These are phyloP conservation scores for Araneus ventricosus DNA, from an alignment of 1,140 invertebrate genomes.

Conservation along the genomic window DNA sequence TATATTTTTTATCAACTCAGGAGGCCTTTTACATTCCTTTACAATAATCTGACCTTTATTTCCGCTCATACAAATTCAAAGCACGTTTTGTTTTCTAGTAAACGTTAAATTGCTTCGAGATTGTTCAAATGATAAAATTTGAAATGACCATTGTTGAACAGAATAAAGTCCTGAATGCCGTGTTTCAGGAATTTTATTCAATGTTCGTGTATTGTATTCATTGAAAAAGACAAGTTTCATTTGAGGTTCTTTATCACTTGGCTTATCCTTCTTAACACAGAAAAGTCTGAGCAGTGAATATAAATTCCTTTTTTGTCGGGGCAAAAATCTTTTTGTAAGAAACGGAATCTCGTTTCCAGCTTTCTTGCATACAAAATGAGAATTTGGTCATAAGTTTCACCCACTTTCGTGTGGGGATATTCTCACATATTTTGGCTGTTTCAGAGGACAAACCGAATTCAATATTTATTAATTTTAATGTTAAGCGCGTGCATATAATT, in stretches of 20 bases:
- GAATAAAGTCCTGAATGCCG: background rate
- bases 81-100: constrained; percentile 16
- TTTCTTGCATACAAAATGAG: background rate
- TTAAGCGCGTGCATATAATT: no score
- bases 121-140: constrained; percentile 30
- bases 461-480: no score
- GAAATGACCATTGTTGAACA: background rate
- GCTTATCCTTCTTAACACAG: background rate
- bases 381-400: background rate
- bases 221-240: background rate
- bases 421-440: no score
- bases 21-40: background rate
- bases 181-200: background rate
- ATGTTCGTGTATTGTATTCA: background rate
- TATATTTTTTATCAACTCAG: background rate
- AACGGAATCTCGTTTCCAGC: background rate
- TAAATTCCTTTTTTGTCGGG: background rate
- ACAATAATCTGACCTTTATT: background rate
- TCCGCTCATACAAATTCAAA: background rate
- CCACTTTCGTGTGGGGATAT: no score
- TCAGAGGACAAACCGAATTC: no score
- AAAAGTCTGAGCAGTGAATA: background rate
- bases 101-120: background rate
- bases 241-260: background rate
- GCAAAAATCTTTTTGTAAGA: background rate